Conservation (phyloP, 2,797 vertebrate species). For the Mormyrops attenuatus region DNA sequence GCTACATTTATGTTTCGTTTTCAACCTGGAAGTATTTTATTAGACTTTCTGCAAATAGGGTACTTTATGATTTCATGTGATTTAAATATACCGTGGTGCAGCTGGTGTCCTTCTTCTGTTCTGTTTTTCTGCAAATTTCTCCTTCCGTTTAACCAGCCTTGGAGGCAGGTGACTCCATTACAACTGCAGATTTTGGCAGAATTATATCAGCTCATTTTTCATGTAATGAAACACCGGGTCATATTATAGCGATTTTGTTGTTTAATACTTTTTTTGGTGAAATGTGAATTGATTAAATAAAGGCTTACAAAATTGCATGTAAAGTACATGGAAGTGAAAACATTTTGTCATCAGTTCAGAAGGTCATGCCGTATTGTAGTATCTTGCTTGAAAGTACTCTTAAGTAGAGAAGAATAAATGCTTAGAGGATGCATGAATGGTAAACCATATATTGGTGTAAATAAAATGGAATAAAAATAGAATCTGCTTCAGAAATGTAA, state of each 20-base stretch:
- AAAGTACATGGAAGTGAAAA: background rate
- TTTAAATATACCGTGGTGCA: background rate
- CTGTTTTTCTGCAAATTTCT: conserved; percentile 19
- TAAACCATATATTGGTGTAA: background rate
- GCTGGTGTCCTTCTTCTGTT: background rate
- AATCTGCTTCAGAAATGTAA: conserved; percentile 64
- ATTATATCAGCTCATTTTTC: background rate
- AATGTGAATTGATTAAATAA: background rate
- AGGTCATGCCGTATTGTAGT: background rate
- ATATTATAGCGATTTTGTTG: background rate
- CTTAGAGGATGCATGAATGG: conserved; percentile 16
- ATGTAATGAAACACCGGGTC: conserved; percentile 28
- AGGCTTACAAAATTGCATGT: background rate
- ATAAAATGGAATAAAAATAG: conserved; percentile 47
- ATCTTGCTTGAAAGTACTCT: background rate
- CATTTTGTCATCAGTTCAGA: background rate
- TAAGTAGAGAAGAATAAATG: background rate
- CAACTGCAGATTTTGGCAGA: conserved; percentile 25
- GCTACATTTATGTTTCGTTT: background rate
- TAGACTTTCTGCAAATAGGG: background rate
- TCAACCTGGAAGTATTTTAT: background rate
- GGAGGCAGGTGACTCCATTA: conserved; percentile 50
- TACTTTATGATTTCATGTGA: background rate
- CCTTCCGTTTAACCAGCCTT: conserved; percentile 48
- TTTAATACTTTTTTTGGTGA: background rate